Base-by-base conservation (phyloP, 2,797 vertebrate species). In the Pachyuromys duprasi region DNA sequence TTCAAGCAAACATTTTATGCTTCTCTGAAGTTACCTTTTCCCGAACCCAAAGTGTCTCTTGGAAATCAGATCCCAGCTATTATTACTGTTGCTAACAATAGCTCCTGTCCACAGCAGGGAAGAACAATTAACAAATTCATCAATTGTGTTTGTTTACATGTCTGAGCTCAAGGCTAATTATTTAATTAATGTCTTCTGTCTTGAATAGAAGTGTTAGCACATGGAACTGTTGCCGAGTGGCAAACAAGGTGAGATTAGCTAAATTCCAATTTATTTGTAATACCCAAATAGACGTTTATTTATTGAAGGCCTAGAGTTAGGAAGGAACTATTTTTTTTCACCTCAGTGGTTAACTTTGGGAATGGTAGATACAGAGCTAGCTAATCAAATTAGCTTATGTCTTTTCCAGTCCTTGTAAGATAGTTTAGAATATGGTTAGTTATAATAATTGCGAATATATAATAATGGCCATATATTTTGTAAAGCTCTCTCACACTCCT, bases 101-200 rank as follows among this genome's bases (percentile, higher is more conserved):
- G 95, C 67, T 93, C 72, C 67, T 97, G 96, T 97, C 97, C 97
- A 78, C 97, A 97, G 97, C 96, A 62, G 97, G 97, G 96, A 97
- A 92, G 96, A 97, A 96, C 96, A 97, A 96, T 97, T 97, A 97
- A 97, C 90, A 82, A 97, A 97, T 96, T 97, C 94, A 93, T 96
- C 92, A 94, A 79, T 93, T 97, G 96, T 96, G 92, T 97, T 97
- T 98, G 94, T 98, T 97, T 98, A 96, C 91, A 88, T 93, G 95
- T 96, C 96, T 97, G 94, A 96, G 92, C 92, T 92, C 96, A 97
- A 95, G 95, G 90, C 97, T 97, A 97, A 97, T 97, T 96, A 97
- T 97, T 97, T 97, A 94, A 97, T 97, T 96, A 98, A 97, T 95
- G 96, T 97, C 96, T 97, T 97, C 96, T 95, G 94, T 91, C 96